A percentile compares a stretch with the other conserved stretches of the same genome.
Conservation (phyloP, 2,113 vertebrate species). For the Campylorhamphus procurvoides region DNA sequence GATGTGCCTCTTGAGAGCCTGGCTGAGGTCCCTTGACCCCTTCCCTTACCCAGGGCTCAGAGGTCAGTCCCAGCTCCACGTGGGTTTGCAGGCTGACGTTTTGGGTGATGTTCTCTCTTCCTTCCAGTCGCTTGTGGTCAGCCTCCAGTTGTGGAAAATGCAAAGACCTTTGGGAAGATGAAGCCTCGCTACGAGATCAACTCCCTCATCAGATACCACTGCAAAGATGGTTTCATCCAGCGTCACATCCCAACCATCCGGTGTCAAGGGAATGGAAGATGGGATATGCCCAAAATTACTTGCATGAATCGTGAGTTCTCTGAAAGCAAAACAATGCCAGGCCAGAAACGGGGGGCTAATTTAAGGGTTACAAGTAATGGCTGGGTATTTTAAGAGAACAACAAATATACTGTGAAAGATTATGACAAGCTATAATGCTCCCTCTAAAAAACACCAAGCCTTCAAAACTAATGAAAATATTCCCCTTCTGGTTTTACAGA, state of each 20-base stretch:
- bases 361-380: background rate
- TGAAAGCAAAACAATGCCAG: conserved; percentile 27
- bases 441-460: background rate
- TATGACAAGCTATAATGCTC: background rate
- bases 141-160: conserved; percentile 93
- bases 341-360: background rate
- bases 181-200: conserved; percentile 94
- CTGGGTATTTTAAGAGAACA: background rate
- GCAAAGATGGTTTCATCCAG: conserved; percentile 92
- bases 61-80: background rate
- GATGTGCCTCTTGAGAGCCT: background rate
- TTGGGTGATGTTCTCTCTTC: background rate
- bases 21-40: background rate
- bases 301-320: conserved; percentile 93
- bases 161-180: conserved; percentile 89
- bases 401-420: background rate
- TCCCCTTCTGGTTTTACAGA: background rate
- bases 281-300: conserved; percentile 93
- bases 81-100: background rate
- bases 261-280: conserved; percentile 89
- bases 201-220: conserved; percentile 94
- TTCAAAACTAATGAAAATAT: background rate
- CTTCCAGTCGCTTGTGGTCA: conserved; percentile 90
- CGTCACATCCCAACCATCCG: conserved; percentile 92
- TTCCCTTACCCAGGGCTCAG: background rate